A percentile compares a stretch with the other conserved stretches of the same genome.
Evolutionary conservation across 2,113 vertebrate genomes (phyloP).

Genomic region (Baryphthengus martii): DNA sequence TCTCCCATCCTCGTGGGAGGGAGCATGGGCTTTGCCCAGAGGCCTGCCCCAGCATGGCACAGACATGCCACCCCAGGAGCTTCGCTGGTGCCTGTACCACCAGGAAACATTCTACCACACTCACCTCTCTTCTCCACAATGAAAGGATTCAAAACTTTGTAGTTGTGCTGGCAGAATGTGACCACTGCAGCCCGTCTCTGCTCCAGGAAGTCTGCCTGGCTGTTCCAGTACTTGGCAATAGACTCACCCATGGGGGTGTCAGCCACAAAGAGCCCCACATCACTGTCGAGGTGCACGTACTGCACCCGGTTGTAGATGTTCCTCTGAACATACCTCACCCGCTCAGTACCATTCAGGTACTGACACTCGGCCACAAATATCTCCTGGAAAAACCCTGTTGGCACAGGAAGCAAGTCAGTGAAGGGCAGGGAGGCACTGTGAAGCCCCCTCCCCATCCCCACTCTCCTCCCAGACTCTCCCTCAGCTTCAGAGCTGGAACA

Average conservation of each 20-base stretch:
- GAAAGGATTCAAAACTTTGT: not conserved
- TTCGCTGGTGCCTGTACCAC: not conserved
- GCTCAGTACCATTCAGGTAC: not conserved
- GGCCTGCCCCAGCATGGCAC: too few relatives aligned
- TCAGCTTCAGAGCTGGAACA: not conserved
- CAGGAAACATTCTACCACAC: not conserved
- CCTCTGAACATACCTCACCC: not conserved
- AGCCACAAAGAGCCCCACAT: not conserved
- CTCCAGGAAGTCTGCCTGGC: not conserved
- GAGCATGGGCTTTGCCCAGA: too few relatives aligned
- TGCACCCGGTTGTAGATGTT: not conserved
- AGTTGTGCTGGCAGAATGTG: not conserved
- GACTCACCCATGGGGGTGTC: not conserved
- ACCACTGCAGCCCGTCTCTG: not conserved
- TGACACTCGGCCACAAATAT: rapidly evolving
- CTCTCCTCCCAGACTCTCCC: not conserved
- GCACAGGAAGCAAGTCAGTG: not conserved
- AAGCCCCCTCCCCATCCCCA: not conserved
- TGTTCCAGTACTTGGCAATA: not conserved
- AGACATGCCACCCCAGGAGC: not conserved
- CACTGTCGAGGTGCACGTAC: not conserved
- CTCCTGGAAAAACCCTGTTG: not conserved
- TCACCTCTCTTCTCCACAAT: not conserved
- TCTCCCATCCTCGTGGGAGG: too few relatives aligned
- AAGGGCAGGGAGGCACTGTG: not conserved